phyloP scores from a whole-genome alignment of 2,797 vertebrate genomes.

The Coracias cyanogaster region DNA sequence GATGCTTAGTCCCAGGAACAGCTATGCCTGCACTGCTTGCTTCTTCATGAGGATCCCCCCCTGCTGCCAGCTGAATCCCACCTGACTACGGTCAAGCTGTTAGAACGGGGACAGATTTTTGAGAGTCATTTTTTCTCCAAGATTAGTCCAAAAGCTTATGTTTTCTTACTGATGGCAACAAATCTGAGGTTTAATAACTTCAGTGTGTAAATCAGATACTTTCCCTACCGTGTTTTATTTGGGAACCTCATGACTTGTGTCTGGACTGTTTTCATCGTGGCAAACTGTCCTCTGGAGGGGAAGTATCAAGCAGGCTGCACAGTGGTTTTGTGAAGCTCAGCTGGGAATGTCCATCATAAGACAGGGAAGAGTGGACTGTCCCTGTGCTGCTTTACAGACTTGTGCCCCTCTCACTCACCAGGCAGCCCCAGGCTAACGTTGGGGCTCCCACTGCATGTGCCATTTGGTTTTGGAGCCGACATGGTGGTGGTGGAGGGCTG shows the following conservation, averaged over 20 bases:
- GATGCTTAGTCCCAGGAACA: neutral
- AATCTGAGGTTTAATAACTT: neutral
- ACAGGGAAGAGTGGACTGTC: neutral
- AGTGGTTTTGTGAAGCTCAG: fast-evolving
- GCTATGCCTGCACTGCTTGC: neutral
- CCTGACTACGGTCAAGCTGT: neutral
- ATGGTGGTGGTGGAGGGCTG: neutral
- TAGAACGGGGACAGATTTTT: neutral
- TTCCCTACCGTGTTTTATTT: neutral
- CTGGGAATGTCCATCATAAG: fast-evolving
- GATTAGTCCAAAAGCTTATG: neutral
- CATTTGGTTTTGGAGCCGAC: neutral
- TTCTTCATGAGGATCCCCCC: neutral
- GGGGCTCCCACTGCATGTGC: neutral
- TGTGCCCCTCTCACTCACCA: neutral
- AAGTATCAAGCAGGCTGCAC: neutral
- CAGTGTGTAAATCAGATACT: neutral
- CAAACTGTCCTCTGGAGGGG: neutral
- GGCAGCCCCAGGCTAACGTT: neutral
- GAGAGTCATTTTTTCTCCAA: neutral
- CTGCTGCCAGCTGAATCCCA: neutral
- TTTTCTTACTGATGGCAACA: neutral
- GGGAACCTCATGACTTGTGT: neutral
- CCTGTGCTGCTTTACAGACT: neutral
- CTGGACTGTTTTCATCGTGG: neutral